phyloP scores from a whole-genome alignment of 2,888 invertebrate species.

The Hyposoter didymator region DNA sequence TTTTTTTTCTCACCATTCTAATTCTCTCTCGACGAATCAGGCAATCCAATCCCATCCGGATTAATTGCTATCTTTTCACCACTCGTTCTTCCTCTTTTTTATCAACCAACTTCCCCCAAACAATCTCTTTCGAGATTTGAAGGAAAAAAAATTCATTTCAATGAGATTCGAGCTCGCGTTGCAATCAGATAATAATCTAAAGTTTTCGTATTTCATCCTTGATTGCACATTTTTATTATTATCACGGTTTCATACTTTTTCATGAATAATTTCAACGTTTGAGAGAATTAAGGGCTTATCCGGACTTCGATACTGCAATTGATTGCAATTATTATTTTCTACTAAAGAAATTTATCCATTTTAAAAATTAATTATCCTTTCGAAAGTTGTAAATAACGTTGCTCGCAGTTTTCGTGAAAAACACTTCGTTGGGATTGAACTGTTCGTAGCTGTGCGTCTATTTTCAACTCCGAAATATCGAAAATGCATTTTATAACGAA shows the following conservation, averaged over 20 bases:
- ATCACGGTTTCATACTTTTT: neutral
- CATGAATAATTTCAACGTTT: neutral
- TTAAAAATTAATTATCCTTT: too few species aligned
- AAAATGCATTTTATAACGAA: neutral
- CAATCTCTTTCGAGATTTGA: neutral
- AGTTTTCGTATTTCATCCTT: neutral
- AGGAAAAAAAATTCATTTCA: neutral
- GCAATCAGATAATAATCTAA: neutral
- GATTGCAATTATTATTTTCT: too few species aligned
- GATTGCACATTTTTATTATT: neutral
- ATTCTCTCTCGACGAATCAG: constrained; percentile 28
- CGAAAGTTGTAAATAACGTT: too few species aligned
- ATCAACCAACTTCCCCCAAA: neutral
- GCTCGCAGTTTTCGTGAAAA: too few species aligned
- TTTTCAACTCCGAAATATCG: neutral
- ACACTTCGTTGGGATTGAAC: too few species aligned
- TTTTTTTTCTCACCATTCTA: neutral
- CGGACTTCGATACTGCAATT: too few species aligned
- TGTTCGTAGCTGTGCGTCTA: too few species aligned
- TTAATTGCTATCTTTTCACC: constrained; percentile 16
- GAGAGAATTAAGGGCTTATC: neutral
- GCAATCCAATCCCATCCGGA: constrained; percentile 39
- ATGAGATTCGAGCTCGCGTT: neutral
- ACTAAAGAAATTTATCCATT: too few species aligned
- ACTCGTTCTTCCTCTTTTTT: neutral